A percentile compares a stretch with the other conserved stretches of the same genome.
phyloP scores from a whole-genome alignment of 2,113 vertebrate species.

The Pogona vitticeps region DNA sequence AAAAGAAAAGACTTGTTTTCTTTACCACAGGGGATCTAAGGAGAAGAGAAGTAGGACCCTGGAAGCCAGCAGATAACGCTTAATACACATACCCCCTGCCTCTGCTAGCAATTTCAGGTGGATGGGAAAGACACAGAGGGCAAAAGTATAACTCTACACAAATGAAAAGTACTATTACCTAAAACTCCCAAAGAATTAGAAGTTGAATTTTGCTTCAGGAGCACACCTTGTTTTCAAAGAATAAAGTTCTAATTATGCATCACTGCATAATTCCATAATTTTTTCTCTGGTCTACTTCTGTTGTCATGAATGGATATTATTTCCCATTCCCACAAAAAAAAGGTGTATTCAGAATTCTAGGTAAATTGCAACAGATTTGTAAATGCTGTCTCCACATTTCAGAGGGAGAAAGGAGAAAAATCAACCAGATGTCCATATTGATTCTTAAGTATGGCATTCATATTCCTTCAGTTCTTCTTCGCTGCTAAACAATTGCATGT shows the following conservation, averaged over 20 bases:
- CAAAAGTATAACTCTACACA: background rate
- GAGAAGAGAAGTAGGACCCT: slow-evolving; percentile 21
- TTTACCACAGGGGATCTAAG: slow-evolving; percentile 14
- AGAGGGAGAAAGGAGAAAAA: no score
- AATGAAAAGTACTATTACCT: background rate
- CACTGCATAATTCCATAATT: background rate
- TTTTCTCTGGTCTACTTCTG: background rate
- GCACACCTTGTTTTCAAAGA: background rate
- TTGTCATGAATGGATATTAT: background rate
- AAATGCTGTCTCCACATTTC: no score
- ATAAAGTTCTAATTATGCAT: background rate
- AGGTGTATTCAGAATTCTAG: no score
- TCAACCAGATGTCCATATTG: no score
- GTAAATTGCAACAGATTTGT: no score
- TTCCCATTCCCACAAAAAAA: background rate
- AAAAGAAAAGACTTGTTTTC: background rate
- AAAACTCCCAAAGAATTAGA: background rate
- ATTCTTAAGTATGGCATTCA: no score
- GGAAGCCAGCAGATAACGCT: slow-evolving; percentile 11
- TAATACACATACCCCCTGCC: background rate
- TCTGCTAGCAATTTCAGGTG: background rate
- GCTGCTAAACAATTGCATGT: no score
- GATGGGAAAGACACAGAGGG: background rate
- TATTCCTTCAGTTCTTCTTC: no score
- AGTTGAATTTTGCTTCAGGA: background rate